Conservation (phyloP, 1,140 invertebrate genomes). For the Aporrectodea caliginosa region DNA sequence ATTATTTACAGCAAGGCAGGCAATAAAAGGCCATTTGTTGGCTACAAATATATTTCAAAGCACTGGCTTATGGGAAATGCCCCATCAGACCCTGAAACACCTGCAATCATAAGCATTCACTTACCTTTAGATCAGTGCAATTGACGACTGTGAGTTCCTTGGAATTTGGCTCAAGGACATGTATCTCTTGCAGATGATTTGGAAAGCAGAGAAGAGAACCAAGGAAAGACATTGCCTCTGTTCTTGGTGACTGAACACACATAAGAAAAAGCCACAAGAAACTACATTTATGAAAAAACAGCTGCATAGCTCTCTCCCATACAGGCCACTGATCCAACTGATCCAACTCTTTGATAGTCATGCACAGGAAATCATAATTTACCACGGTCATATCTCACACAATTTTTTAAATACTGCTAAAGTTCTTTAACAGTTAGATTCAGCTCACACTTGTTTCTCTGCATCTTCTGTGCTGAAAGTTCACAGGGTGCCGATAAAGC, state of each 20-base stretch:
- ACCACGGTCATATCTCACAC: too few relatives aligned
- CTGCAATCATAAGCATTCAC: not conserved
- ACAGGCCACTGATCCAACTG: not conserved
- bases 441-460: too few relatives aligned
- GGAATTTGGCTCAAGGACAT: constrained; percentile 74
- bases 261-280: constrained; percentile 32
- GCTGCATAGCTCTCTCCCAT: not conserved
- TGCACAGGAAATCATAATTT: not conserved
- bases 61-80: not conserved
- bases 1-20: not conserved
- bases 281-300: not conserved
- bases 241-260: constrained; percentile 68
- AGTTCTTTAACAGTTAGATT: too few relatives aligned
- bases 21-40: not conserved
- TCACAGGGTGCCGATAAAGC: too few relatives aligned
- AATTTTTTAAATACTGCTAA: too few relatives aligned
- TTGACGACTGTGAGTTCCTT: constrained; percentile 65
- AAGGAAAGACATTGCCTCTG: constrained; percentile 85
- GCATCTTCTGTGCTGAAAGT: too few relatives aligned
- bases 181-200: constrained; percentile 66
- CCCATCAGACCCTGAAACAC: not conserved
- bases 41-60: not conserved
- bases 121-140: not conserved
- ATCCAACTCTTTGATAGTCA: not conserved
- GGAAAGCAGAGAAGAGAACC: constrained; percentile 80